Percentiles rank a stretch among this genome's conserved stretches.
Conservation (phyloP, 2,113 vertebrate species). For the Leucosticte australis region DNA sequence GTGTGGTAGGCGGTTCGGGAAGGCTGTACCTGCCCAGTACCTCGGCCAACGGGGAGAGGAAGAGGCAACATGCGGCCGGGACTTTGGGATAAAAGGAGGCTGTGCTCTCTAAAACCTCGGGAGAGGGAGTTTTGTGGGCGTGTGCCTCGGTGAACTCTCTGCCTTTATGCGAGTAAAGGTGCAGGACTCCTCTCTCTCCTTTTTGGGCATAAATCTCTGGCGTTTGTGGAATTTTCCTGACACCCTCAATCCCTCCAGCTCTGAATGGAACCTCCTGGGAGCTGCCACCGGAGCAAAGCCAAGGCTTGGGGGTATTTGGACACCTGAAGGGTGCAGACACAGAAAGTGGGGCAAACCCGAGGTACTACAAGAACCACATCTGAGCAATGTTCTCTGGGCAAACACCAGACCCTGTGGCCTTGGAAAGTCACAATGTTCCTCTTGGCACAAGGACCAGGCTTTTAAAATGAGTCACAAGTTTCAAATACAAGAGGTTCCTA, state of each 20-base stretch:
- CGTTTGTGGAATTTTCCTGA: neutral
- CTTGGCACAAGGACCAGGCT: neutral
- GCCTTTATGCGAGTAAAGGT: neutral
- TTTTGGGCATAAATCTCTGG: neutral
- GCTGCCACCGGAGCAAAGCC: neutral
- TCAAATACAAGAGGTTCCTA: neutral
- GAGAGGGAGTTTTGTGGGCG: fast-evolving
- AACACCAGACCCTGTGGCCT: fast-evolving
- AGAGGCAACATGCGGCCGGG: fast-evolving
- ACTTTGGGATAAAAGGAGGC: neutral
- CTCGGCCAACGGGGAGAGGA: neutral
- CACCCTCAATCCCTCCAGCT: no score
- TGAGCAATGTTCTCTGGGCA: neutral
- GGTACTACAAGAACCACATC: neutral
- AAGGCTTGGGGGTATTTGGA: no score
- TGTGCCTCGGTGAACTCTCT: neutral
- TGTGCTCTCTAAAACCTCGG: neutral
- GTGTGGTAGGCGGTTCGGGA: fast-evolving
- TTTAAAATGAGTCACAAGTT: neutral
- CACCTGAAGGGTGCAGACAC: neutral
- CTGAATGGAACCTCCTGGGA: neutral
- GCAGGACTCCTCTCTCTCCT: neutral
- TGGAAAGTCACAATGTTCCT: no score
- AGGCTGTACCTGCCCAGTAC: neutral
- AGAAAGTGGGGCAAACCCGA: neutral